Base-by-base conservation (phyloP, 2,888 invertebrate genomes). In the Argyra leucocephala region DNA sequence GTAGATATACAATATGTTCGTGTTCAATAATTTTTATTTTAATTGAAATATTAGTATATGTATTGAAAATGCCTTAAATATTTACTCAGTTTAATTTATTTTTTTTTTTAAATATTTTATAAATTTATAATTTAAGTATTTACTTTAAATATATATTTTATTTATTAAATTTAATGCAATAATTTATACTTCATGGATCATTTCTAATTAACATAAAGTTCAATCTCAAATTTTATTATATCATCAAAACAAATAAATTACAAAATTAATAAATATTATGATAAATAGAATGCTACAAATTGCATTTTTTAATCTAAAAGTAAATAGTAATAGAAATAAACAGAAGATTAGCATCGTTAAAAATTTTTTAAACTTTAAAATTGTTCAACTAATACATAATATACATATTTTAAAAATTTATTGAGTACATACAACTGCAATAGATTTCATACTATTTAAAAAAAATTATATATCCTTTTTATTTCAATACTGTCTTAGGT, bases 401-500 rank as follows among this genome's bases (percentile, higher is more conserved):
- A n/a, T n/a, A n/a, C n/a, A n/a, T n/a, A n/a, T n/a, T 31, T 31
- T 10, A 31, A 31, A 31, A 31, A 10, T 48, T 48, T 31, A 4
- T 31, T 31, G 3, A 10, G 31, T 31, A 31, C 12, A 31, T 31
- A 6, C n/a, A n/a, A n/a, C n/a, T n/a, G n/a, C n/a, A n/a, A n/a
- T n/a, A n/a, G n/a, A n/a, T n/a, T n/a, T 31, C 26, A 31, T 31
- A 10, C 7, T 31, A 31, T 31, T 31, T 31, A 31, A 31, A 31
- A 31, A 31, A 31, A 31, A 31, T 7, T 31, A 31, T 31, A 12
- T 48, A 18, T 48, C 18, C 5, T 48, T 48, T 48, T 48, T 12
- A 48, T 31, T 31, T 48, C 48, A 48, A 48, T 48, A 48, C 48
- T 48, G 48, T 48, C 18, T 48, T 48, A 48, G 48, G 48, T 48